A percentile compares a stretch with the other conserved stretches of the same genome.
Conservation (phyloP, 2,113 vertebrate species). For the Sinosuthora webbiana region DNA sequence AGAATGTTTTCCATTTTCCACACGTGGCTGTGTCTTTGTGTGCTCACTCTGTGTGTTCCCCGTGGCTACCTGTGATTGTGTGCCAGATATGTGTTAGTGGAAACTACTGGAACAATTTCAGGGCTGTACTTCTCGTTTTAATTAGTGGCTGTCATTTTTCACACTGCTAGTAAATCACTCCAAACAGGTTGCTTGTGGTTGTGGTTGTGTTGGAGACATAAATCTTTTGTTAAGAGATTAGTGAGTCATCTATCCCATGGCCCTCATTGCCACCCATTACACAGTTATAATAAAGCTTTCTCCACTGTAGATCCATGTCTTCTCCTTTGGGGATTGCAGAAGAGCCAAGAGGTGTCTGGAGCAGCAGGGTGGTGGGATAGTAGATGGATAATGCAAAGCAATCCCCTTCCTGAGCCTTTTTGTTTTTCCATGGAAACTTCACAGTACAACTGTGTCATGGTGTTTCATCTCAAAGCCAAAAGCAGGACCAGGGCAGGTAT, state of each 20-base stretch:
- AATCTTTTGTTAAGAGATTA: background rate
- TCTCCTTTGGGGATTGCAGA: background rate
- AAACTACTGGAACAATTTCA: background rate
- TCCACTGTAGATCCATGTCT: background rate
- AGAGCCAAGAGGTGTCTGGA: background rate
- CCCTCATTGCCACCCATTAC: background rate
- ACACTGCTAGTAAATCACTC: background rate
- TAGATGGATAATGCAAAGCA: fast-evolving
- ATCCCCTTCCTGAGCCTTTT: background rate
- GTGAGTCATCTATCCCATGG: background rate
- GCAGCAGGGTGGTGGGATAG: background rate
- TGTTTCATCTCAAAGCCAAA: background rate
- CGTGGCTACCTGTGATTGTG: background rate
- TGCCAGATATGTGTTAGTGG: background rate
- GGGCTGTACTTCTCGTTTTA: background rate
- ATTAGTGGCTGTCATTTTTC: background rate
- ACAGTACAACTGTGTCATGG: fast-evolving
- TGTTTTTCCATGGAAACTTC: background rate
- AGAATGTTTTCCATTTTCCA: background rate
- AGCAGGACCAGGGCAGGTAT: background rate
- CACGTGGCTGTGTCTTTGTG: background rate
- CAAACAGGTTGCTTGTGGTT: background rate
- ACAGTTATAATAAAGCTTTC: background rate
- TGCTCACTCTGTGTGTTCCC: fast-evolving
- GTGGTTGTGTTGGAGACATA: background rate